phyloP scores from a whole-genome alignment of 2,888 invertebrate genomes.

The Volucella inanis region DNA sequence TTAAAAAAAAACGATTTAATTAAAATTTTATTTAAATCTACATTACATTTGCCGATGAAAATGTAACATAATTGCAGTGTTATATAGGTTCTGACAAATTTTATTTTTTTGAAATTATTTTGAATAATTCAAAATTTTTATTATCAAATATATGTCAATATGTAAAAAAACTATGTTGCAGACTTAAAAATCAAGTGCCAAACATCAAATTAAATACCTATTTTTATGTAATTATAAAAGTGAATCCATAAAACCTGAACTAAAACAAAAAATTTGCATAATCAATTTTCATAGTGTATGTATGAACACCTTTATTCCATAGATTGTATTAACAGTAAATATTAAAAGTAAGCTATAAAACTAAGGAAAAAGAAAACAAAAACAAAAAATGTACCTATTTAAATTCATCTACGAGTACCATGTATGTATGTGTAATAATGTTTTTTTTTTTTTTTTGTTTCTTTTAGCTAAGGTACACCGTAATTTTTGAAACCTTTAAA shows the following conservation, averaged over 20 bases:
- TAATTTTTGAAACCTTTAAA: conserved; percentile 2
- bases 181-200: conserved; percentile 58
- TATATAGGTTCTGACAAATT: no score
- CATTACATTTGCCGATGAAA: no score
- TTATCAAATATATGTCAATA: no score
- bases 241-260: conserved; percentile 54
- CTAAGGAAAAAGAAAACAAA: conserved; percentile 3
- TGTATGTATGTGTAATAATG: neutral
- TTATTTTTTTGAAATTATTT: no score
- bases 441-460: no score
- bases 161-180: no score
- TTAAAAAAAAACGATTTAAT: no score
- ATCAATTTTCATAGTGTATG: conserved; percentile 54
- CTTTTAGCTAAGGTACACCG: conserved; percentile 13
- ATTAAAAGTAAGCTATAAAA: conserved; percentile 13
- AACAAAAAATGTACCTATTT: conserved; percentile 18
- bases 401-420: conserved; percentile 11
- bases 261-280: conserved; percentile 70
- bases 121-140: no score
- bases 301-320: conserved; percentile 13
- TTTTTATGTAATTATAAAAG: conserved; percentile 73
- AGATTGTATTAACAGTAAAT: conserved; percentile 44
- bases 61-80: no score
- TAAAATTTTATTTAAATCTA: no score
- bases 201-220: conserved; percentile 66